Conservation (phyloP, 2,113 vertebrate genomes). For the Sialia sialis region DNA sequence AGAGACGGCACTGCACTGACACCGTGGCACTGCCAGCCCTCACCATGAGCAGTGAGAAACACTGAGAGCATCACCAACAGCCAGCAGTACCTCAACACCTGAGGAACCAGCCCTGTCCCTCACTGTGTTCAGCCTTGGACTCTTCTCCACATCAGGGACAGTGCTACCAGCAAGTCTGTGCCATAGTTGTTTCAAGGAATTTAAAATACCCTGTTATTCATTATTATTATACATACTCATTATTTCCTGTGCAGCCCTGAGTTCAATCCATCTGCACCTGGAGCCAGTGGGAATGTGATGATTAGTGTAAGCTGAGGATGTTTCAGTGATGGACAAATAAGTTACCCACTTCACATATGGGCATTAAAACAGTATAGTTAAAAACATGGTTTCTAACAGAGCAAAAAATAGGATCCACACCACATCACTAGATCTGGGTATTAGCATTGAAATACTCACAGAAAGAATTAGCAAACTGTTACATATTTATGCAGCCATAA, state of each 20-base stretch:
- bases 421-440: not conserved
- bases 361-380: not conserved
- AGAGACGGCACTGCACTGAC: not conserved
- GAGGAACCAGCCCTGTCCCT: not conserved
- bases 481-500: conserved; percentile 36
- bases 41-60: fast-evolving
- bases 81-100: fast-evolving
- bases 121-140: not conserved
- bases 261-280: not conserved
- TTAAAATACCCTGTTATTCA: not conserved
- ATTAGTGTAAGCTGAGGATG: not conserved
- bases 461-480: not conserved
- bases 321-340: not conserved
- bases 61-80: not conserved
- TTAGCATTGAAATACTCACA: not conserved
- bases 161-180: not conserved
- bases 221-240: not conserved
- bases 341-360: not conserved
- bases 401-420: not conserved
- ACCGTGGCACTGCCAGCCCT: fast-evolving
- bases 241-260: not conserved
- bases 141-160: not conserved
- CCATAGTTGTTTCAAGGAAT: not conserved
- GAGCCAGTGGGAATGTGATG: not conserved
- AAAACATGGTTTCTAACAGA: not conserved